Percentiles rank a stretch among this genome's conserved stretches.
These are phyloP conservation scores for Microplitis demolitor DNA, from an alignment of 1,140 invertebrate genomes.

Conservation along the genomic window DNA sequence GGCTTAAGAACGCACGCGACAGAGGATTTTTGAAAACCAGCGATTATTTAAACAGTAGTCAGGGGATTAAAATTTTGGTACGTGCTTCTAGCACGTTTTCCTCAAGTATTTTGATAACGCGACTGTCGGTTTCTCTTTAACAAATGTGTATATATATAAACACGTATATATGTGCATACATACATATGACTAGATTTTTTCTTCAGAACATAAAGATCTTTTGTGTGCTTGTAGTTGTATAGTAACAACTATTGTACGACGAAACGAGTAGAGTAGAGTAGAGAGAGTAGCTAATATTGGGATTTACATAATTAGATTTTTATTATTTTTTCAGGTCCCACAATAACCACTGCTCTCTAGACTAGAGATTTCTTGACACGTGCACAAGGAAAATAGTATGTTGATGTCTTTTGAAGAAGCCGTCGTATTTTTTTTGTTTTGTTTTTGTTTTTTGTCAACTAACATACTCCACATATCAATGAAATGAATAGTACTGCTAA, in stretches of 20 bases:
- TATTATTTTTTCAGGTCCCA: constrained; percentile 50
- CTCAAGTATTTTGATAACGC: constrained; percentile 54
- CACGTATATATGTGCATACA: background rate
- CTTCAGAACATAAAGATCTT: background rate
- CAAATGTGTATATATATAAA: background rate
- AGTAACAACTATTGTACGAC: constrained; percentile 29
- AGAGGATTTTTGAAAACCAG: constrained; percentile 33
- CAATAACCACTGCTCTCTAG: background rate
- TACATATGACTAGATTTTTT: background rate
- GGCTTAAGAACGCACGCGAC: constrained; percentile 14
- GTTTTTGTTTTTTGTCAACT: background rate
- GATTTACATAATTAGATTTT: constrained; percentile 56
- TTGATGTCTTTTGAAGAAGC: background rate
- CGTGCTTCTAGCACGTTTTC: constrained; percentile 44
- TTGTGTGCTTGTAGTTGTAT: constrained; percentile 4
- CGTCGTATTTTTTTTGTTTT: background rate
- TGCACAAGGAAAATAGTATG: constrained; percentile 39
- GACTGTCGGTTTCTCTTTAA: constrained; percentile 23
- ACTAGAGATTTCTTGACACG: constrained; percentile 39
- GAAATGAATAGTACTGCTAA: too few species aligned
- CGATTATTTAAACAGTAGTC: constrained; percentile 21
- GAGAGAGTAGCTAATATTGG: constrained; percentile 39
- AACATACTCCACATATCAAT: background rate
- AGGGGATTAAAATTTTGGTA: constrained; percentile 33
- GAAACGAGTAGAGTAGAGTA: background rate